These are phyloP conservation scores for Cyclina sinensis DNA, from an alignment of 1,140 invertebrate species.

Conservation along the genomic window DNA sequence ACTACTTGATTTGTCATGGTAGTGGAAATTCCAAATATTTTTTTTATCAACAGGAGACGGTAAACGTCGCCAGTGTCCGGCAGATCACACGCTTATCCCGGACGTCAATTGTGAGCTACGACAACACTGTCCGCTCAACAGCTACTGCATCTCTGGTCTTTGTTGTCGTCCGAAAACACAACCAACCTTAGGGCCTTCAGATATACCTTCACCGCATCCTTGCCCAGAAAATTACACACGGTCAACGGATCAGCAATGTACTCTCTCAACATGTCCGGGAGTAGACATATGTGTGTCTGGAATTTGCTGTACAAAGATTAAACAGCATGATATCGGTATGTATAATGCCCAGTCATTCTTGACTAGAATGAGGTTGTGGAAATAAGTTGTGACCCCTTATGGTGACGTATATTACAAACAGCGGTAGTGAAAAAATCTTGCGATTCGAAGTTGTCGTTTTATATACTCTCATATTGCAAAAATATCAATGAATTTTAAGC, in stretches of 20 bases:
- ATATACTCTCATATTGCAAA: no score
- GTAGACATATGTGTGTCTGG: background rate
- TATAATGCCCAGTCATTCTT: background rate
- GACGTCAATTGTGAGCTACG: slow-evolving; percentile 30
- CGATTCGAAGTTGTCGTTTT: no score
- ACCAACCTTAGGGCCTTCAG: background rate
- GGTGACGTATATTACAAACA: no score
- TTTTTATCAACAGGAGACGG: no score
- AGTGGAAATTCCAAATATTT: no score
- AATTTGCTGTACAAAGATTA: slow-evolving; percentile 9
- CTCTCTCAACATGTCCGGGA: background rate
- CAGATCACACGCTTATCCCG: background rate
- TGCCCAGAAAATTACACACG: background rate
- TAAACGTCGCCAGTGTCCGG: slow-evolving; percentile 2
- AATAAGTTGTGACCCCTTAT: no score
- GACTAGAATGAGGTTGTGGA: no score
- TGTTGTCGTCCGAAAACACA: background rate
- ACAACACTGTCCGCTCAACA: slow-evolving; percentile 1
- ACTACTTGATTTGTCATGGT: no score
- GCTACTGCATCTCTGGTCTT: background rate
- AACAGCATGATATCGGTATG: background rate
- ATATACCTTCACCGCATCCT: background rate
- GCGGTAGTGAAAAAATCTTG: no score
- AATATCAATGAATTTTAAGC: no score
- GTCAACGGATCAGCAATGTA: background rate